These are phyloP conservation scores for Falco naumanni DNA, from an alignment of 2,797 vertebrate species.

Conservation along the genomic window DNA sequence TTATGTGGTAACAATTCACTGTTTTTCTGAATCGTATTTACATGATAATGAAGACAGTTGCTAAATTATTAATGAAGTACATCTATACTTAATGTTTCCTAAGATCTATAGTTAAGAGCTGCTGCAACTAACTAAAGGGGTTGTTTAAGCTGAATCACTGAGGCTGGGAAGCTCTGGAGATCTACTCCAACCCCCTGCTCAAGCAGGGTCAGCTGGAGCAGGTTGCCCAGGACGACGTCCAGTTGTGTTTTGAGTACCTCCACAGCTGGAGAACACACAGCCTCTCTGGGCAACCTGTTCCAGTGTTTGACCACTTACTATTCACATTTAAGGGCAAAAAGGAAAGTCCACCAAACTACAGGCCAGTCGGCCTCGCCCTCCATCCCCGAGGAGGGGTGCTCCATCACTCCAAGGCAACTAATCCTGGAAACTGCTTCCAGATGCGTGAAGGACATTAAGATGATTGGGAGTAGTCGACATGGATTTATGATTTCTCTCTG, in stretches of 20 bases:
- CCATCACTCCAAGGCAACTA: background rate
- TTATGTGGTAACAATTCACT: background rate
- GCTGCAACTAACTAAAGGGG: background rate
- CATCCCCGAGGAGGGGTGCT: background rate
- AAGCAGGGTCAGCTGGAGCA: background rate
- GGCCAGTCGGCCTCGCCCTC: background rate
- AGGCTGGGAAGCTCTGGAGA: background rate
- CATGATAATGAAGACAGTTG: background rate
- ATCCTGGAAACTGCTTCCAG: background rate
- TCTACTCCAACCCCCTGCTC: background rate
- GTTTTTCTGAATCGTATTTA: background rate
- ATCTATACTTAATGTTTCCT: background rate
- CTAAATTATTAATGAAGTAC: slow-evolving; percentile 35
- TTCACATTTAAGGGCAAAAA: background rate
- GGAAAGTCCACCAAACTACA: background rate
- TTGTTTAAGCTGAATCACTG: background rate
- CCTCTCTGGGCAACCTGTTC: background rate
- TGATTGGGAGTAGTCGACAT: background rate
- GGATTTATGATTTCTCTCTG: background rate
- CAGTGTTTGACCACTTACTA: background rate
- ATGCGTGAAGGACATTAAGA: background rate
- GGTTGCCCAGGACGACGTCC: background rate
- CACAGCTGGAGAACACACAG: background rate
- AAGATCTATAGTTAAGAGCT: background rate
- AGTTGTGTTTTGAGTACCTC: background rate